These are phyloP conservation scores for Andrena hattorfiana DNA, from an alignment of 2,888 invertebrate genomes.

Conservation along the genomic window DNA sequence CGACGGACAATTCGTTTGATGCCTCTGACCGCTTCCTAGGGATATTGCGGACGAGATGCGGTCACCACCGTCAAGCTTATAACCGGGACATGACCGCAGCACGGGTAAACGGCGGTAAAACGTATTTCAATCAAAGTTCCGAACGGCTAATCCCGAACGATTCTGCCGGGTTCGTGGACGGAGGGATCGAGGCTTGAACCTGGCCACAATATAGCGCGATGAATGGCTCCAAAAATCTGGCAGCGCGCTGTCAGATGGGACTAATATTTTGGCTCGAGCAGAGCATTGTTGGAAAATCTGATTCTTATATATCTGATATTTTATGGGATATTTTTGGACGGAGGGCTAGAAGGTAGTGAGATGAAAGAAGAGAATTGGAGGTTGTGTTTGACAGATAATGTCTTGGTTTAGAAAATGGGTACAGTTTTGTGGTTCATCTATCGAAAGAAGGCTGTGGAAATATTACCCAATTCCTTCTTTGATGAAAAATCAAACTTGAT, in stretches of 20 bases:
- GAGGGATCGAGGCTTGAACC: conserved; percentile 67
- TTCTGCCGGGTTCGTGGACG: conserved; percentile 51
- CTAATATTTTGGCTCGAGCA: conserved; percentile 16
- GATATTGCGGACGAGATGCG: conserved; percentile 60
- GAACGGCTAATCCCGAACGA: conserved; percentile 72
- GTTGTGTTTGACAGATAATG: no score
- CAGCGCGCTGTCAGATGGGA: neutral
- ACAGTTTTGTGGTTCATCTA: no score
- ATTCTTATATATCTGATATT: neutral
- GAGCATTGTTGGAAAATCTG: neutral
- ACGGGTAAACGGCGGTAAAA: conserved; percentile 78
- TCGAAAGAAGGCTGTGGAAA: no score
- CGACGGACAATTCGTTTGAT: conserved; percentile 53
- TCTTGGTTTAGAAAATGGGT: no score
- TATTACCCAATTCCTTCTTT: no score
- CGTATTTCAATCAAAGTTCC: conserved; percentile 82
- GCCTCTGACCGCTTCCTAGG: conserved; percentile 35
- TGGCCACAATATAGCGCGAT: conserved; percentile 43
- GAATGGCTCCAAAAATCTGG: conserved; percentile 41
- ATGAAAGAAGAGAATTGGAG: no score
- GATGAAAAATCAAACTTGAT: no score
- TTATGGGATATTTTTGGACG: neutral
- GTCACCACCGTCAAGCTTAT: conserved; percentile 68
- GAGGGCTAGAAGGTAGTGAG: no score
- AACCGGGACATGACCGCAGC: conserved; percentile 73